These are phyloP conservation scores for Ichneumon xanthorius DNA, from an alignment of 2,888 invertebrate genomes.

Conservation along the genomic window DNA sequence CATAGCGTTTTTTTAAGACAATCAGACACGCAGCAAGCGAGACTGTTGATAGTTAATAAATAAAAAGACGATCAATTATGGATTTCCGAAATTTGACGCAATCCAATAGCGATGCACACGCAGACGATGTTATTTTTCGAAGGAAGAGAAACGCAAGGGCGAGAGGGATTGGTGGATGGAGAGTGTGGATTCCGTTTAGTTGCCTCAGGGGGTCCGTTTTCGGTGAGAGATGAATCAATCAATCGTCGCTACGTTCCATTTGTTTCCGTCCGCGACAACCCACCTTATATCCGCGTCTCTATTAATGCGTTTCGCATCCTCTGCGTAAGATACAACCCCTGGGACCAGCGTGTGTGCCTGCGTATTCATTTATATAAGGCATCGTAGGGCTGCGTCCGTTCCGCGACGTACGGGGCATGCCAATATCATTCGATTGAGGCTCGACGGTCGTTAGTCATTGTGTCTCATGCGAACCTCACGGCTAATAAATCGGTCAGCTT, in stretches of 20 bases:
- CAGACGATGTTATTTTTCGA: slow-evolving; percentile 48
- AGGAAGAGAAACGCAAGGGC: slow-evolving; percentile 33
- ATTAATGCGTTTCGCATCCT: slow-evolving; percentile 83
- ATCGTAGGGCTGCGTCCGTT: slow-evolving; percentile 52
- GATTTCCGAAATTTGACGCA: slow-evolving; percentile 55
- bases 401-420: slow-evolving; percentile 76
- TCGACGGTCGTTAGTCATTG: slow-evolving; percentile 80
- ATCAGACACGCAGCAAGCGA: neutral
- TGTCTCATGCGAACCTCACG: slow-evolving; percentile 30
- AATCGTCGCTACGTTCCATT: slow-evolving; percentile 78
- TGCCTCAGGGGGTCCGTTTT: slow-evolving; percentile 62
- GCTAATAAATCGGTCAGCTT: neutral
- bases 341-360: slow-evolving; percentile 72
- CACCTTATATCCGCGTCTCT: slow-evolving; percentile 78
- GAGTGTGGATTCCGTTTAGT: slow-evolving; percentile 52
- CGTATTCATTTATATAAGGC: slow-evolving; percentile 82
- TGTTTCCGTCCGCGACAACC: slow-evolving; percentile 81
- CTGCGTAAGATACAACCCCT: slow-evolving; percentile 79
- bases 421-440: slow-evolving; percentile 82
- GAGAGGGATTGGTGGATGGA: slow-evolving; percentile 21
- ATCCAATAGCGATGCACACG: slow-evolving; percentile 41
- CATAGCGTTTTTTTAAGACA: neutral
- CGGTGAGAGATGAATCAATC: slow-evolving; percentile 80
- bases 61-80: slow-evolving; percentile 39
- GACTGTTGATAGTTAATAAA: neutral